These are phyloP conservation scores for Bovichtus diacanthus DNA, from an alignment of 2,797 vertebrate species.

Conservation along the genomic window DNA sequence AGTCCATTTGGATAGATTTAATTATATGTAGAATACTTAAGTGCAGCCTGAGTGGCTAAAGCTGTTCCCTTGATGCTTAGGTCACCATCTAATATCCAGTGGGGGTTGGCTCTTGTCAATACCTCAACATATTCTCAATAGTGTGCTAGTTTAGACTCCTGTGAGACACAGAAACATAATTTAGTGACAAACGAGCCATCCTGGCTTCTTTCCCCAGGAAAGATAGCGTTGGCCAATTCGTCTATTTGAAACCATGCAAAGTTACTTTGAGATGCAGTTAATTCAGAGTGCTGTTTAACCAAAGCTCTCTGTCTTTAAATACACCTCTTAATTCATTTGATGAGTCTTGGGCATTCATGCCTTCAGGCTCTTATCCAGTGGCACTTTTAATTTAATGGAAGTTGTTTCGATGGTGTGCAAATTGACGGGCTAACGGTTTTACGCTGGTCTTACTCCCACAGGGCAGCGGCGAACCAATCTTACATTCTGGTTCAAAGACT, in stretches of 20 bases:
- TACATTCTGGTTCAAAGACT: conserved; percentile 30
- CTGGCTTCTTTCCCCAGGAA: neutral
- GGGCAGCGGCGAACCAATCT: conserved; percentile 12
- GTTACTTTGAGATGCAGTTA: conserved; percentile 48
- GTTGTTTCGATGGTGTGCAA: conserved; percentile 54
- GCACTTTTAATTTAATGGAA: conserved; percentile 70
- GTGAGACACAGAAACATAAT: conserved; percentile 28
- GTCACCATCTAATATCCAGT: conserved; percentile 46
- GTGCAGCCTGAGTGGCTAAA: conserved; percentile 69
- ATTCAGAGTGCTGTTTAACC: conserved; percentile 48
- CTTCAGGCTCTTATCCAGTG: conserved; percentile 63
- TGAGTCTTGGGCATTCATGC: conserved; percentile 59
- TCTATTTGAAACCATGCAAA: conserved; percentile 46
- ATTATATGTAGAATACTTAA: conserved; percentile 70
- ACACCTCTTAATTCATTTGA: conserved; percentile 61
- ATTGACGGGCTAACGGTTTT: conserved; percentile 42
- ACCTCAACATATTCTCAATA: conserved; percentile 38
- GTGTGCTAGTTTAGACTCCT: conserved; percentile 29
- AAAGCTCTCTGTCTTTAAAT: conserved; percentile 48
- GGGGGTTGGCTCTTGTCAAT: conserved; percentile 37
- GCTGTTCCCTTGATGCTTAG: conserved; percentile 56
- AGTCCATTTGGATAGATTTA: conserved; percentile 61
- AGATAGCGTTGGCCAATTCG: conserved; percentile 30
- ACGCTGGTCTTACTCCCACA: conserved; percentile 24
- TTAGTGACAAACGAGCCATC: conserved; percentile 23